Evolutionary conservation across 2,113 vertebrate species (phyloP), one percentile per base, ranked within the genome.

Genomic region (Oncorhynchus gorbuscha): DNA sequence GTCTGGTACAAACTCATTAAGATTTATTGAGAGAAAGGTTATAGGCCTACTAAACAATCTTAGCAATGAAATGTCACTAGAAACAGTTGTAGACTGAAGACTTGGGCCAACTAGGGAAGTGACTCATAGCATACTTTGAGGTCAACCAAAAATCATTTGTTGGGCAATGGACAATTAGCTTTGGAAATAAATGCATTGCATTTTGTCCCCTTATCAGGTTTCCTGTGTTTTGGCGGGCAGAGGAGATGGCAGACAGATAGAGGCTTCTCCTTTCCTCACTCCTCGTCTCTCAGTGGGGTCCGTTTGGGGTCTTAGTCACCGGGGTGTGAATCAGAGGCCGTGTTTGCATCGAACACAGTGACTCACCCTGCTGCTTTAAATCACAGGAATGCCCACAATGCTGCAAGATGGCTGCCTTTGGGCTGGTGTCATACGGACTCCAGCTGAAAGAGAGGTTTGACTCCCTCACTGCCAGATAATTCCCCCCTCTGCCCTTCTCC

Each of bases 291-390:
- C 59, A 62, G 59, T 16, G 16, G 59, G 59, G 59, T 11, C 59
- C n/a, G 3, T 62, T 62, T 22, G n/a, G 59, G n/a, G 59, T 1
- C 20, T 62, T 62, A 62, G 59, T 62, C 59, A 62, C 59, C 9
- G 20, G 18, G n/a, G 59, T 62, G 7, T 62, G 59, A 62, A 62
- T 62, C 59, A 62, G 59, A n/a, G 59, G 59, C 59, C 6, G n/a
- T 5, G 11, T 62, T 62, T 62, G n/a, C 59, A 62, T n/a, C 13
- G 20, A 62, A 22, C 59, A 11, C 20, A 22, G n/a, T 62, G 59
- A 62, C 59, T 62, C n/a, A 62, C 7, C n/a, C 59, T 62, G 59
- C n/a, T 62, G 59, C n/a, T n/a, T 62, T 62, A 62, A 62, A n/a
- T 62, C n/a, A 62, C 22, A 62, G 59, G 59, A 62, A 62, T 62